Percentiles rank a stretch among this genome's conserved stretches.
Conservation (phyloP, 2,113 vertebrate species). For the Passer domesticus region DNA sequence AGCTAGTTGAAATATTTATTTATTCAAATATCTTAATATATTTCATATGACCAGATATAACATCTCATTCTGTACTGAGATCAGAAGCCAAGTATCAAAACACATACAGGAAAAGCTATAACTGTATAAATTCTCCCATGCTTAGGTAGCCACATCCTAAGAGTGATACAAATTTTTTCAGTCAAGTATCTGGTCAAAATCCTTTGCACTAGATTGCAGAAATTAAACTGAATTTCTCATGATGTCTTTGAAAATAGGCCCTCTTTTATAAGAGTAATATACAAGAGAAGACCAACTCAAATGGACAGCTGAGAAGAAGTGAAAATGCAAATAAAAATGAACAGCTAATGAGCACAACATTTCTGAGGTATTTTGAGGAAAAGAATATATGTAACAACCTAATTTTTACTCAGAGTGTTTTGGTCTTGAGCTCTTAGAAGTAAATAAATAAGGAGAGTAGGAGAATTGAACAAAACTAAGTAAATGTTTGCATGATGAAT, state of each 20-base stretch:
- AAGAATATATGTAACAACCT: neutral
- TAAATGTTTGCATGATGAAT: neutral
- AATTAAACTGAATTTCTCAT: neutral
- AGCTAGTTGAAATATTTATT: neutral
- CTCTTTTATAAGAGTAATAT: neutral
- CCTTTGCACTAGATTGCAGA: neutral
- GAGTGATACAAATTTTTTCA: neutral
- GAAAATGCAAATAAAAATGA: neutral
- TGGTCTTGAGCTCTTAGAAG: neutral
- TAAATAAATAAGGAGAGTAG: neutral
- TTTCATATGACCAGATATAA: neutral
- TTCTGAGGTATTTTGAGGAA: neutral
- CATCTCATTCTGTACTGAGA: neutral
- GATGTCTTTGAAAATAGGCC: neutral
- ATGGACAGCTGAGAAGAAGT: neutral
- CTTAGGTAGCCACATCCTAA: neutral
- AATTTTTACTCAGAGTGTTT: neutral
- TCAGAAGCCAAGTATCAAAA: neutral
- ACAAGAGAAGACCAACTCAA: neutral
- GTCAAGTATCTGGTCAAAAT: neutral
- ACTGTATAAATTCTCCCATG: neutral
- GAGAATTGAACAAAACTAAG: neutral
- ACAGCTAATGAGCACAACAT: neutral
- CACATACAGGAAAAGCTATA: neutral
- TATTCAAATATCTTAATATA: neutral